phyloP scores from a whole-genome alignment of 1,140 invertebrate genomes.

The Conus ventricosus region DNA sequence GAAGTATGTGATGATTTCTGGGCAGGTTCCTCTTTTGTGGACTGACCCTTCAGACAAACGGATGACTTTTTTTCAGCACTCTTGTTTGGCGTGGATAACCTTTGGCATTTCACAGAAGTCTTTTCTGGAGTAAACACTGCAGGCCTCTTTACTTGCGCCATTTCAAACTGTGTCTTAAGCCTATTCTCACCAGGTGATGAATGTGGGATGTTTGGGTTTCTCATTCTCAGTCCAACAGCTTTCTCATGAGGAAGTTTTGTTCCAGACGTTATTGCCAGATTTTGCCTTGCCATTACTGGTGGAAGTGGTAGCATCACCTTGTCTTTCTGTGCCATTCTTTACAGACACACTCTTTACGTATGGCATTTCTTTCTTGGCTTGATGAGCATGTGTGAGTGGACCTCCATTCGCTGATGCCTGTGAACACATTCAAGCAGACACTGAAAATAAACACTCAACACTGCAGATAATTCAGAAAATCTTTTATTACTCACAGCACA shows the following conservation, averaged over 20 bases:
- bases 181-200: not conserved
- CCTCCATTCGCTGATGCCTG: not conserved
- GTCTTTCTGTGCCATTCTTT: not conserved
- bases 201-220: not conserved
- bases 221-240: not conserved
- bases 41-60: not conserved
- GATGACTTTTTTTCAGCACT: not conserved
- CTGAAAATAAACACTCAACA: not conserved
- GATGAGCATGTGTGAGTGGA: not conserved
- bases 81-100: not conserved
- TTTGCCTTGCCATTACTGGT: not conserved
- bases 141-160: not conserved
- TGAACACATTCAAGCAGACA: not conserved
- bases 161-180: not conserved
- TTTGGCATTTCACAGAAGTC: not conserved
- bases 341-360: not conserved
- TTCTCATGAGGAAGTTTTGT: not conserved
- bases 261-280: not conserved
- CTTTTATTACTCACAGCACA: not conserved
- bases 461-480: not conserved
- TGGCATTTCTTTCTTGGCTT: not conserved
- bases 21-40: not conserved
- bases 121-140: slow-evolving; percentile 3
- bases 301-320: not conserved
- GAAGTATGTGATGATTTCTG: not conserved